Evolutionary conservation across 1,140 invertebrate species (phyloP), one percentile per base, ranked within the genome.

Genomic region (Aphidius ervi): DNA sequence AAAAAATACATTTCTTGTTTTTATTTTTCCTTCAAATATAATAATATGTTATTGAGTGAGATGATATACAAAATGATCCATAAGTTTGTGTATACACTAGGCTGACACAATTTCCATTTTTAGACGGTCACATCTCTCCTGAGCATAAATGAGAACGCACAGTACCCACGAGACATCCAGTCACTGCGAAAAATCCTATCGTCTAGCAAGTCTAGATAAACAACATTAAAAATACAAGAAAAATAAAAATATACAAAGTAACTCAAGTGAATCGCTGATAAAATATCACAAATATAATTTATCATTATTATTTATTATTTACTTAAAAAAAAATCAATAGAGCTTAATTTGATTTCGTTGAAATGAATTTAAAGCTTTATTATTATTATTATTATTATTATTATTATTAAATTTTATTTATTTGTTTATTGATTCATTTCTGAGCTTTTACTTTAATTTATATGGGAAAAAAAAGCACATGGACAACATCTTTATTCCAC

Each of bases 61-160:
- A 42, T 54, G 52, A 16, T 41, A 42, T 40, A 54, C 6, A 37
- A 37, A 54, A n/a, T 37, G 39, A 54, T 54, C 39, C n/a, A 54
- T 41, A 54, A 42, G 40, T 54, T 41, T 54, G 52, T 54, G 52
- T 54, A 58, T 59, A 43, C 56, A 48, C 23, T 46, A 31, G 53
- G 41, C 53, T 71, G 68, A 70, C 71, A 71, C 73, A 69, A 71
- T 73, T 74, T 72, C 70, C 72, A 74, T 72, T 75, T 75, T 75
- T 72, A 72, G 70, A 72, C 66, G 56, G 20, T 58, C 49, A 31
- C 59, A 49, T 47, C 58, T 60, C 56, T 65, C 46, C 56, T 56
- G 57, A 59, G 60, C 59, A 59, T 65, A 62, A 65, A 65, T 52
- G 63, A 65, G 60, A 65, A 65, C 63, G 63, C 60, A 65, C 57